These are phyloP conservation scores for Motacilla tschutschensis DNA, from an alignment of 2,113 vertebrate genomes.

Conservation along the genomic window DNA sequence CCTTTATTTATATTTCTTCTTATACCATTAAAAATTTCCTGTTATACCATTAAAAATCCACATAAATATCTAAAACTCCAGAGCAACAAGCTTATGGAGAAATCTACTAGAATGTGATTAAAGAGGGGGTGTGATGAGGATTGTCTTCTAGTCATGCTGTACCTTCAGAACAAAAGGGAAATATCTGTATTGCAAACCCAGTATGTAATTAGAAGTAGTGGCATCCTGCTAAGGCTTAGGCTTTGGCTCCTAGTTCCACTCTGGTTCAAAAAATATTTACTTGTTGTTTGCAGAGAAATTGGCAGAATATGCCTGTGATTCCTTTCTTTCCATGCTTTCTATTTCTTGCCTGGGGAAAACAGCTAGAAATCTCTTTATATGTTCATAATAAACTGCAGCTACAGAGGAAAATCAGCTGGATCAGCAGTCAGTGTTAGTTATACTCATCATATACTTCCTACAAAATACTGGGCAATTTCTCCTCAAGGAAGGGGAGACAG, in stretches of 20 bases:
- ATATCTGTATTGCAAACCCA: background rate
- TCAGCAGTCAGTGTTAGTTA: background rate
- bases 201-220: background rate
- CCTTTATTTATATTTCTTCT: background rate
- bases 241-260: background rate
- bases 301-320: background rate
- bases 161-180: background rate
- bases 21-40: background rate
- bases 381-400: background rate
- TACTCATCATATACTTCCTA: background rate
- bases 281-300: accelerated
- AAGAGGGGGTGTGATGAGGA: background rate
- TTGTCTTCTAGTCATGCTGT: background rate
- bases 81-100: background rate
- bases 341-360: background rate
- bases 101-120: background rate
- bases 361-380: background rate
- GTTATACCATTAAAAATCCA: background rate
- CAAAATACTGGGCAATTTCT: background rate
- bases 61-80: background rate
- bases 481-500: background rate
- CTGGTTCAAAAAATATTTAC: background rate
- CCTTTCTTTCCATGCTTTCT: background rate
- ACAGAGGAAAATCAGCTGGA: background rate
- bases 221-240: background rate